phyloP scores from a whole-genome alignment of 2,113 vertebrate species.

The Bagarius yarrelli region DNA sequence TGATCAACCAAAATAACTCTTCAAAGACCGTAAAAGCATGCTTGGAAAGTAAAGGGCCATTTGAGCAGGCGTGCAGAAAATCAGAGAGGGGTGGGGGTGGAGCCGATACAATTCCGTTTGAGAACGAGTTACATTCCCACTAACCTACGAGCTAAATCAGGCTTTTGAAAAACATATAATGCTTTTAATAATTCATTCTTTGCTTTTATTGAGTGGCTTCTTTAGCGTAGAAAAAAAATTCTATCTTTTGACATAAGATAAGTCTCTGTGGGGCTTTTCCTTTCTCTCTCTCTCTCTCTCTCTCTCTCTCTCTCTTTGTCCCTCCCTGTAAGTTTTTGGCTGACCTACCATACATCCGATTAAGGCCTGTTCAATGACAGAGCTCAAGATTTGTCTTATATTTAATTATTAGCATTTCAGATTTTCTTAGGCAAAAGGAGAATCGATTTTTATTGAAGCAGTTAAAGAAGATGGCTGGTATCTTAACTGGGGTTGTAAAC shows the following conservation, averaged over 20 bases:
- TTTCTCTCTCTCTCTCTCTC: conserved; percentile 51
- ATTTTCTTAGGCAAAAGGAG: background rate
- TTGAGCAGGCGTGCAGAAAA: conserved; percentile 62
- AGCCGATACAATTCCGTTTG: conserved; percentile 62
- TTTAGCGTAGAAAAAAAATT: conserved; percentile 71
- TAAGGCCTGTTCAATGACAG: conserved; percentile 12
- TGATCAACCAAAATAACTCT: conserved; percentile 78
- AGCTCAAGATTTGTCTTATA: conserved; percentile 29
- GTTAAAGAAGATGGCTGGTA: conserved; percentile 77
- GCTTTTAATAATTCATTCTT: conserved; percentile 76
- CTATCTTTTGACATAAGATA: conserved; percentile 75
- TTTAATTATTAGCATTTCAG: conserved; percentile 20
- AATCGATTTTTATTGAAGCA: conserved; percentile 50
- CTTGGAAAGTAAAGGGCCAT: conserved; percentile 73
- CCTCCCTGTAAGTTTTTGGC: background rate
- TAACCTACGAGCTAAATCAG: conserved; percentile 69
- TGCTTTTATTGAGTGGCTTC: conserved; percentile 71
- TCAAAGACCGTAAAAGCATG: conserved; percentile 75
- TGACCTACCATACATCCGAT: conserved; percentile 19
- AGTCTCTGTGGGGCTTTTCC: conserved; percentile 59
- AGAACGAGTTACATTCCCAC: conserved; percentile 51
- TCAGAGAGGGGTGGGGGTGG: conserved; percentile 54
- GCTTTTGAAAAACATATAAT: conserved; percentile 76
- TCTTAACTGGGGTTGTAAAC: conserved; percentile 74
- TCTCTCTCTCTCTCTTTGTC: conserved; percentile 42